A percentile compares a stretch with the other conserved stretches of the same genome.
phyloP scores from a whole-genome alignment of 1,140 invertebrate species.

The Dufourea novaeangliae region DNA sequence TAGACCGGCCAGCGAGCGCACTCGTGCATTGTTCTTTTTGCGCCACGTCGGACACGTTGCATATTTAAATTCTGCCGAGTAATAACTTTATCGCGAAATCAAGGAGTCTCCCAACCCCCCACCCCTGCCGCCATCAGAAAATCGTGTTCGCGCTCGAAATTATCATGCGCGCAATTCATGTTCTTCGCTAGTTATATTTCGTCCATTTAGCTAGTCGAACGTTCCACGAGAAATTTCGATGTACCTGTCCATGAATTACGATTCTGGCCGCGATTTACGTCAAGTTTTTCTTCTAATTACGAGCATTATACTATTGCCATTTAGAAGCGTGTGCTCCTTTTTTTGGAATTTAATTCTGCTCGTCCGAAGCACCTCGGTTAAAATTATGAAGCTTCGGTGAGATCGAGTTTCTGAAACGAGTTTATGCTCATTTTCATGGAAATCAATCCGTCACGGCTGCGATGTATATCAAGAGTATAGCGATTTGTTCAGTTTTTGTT shows the following conservation, averaged over 20 bases:
- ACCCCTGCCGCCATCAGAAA: background rate
- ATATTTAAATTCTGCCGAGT: slow-evolving; percentile 55
- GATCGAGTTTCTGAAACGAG: background rate
- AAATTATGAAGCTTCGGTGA: background rate
- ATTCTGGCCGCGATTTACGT: background rate
- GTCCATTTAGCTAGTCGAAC: too few species aligned
- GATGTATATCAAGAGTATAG: background rate
- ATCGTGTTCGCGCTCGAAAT: slow-evolving; percentile 10
- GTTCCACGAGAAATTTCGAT: too few species aligned
- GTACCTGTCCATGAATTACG: background rate
- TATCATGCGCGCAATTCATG: background rate
- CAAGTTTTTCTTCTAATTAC: background rate
- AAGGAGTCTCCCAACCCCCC: slow-evolving; percentile 7
- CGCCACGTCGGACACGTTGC: slow-evolving; percentile 46
- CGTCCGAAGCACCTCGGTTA: background rate
- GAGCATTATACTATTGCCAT: background rate
- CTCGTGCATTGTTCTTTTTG: slow-evolving; percentile 18
- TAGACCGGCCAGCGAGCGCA: slow-evolving; percentile 23
- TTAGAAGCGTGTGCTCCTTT: background rate
- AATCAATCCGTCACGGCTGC: background rate
- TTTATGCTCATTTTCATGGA: slow-evolving; percentile 3
- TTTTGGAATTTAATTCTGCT: background rate
- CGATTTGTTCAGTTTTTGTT: background rate
- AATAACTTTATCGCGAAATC: slow-evolving; percentile 62
- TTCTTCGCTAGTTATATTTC: background rate